These are phyloP conservation scores for Rhinolophus ferrumequinum DNA, from an alignment of 2,113 vertebrate species.

Conservation along the genomic window DNA sequence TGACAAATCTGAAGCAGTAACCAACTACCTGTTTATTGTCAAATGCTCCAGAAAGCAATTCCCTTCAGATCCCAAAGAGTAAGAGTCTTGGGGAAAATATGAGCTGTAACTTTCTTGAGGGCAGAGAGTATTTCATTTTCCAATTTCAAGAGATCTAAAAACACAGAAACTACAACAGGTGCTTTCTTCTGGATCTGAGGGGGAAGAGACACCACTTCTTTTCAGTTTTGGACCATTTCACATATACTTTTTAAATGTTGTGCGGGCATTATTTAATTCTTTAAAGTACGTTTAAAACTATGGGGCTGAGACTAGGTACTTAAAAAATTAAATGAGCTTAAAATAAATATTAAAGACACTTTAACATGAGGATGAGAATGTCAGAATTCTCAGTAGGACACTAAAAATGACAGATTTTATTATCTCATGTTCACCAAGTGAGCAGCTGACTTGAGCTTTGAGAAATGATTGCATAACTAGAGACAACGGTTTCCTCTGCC, in stretches of 20 bases:
- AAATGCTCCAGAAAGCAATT: neutral
- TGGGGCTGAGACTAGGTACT: neutral
- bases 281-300: conserved; percentile 2
- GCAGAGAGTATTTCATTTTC: neutral
- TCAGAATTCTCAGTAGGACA: neutral
- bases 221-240: neutral
- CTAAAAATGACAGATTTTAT: neutral
- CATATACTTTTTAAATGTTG: neutral
- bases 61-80: neutral
- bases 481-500: neutral
- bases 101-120: neutral
- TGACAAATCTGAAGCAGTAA: neutral
- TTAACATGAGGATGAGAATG: neutral
- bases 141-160: neutral
- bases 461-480: neutral
- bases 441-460: neutral
- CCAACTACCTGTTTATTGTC: neutral
- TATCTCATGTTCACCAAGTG: neutral
- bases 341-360: neutral
- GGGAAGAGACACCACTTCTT: neutral
- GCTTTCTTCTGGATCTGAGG: neutral
- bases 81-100: neutral
- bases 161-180: neutral
- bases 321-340: neutral
- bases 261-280: neutral